Conservation (phyloP, 2,113 vertebrate species). For the Aspiorhynchus laticeps region DNA sequence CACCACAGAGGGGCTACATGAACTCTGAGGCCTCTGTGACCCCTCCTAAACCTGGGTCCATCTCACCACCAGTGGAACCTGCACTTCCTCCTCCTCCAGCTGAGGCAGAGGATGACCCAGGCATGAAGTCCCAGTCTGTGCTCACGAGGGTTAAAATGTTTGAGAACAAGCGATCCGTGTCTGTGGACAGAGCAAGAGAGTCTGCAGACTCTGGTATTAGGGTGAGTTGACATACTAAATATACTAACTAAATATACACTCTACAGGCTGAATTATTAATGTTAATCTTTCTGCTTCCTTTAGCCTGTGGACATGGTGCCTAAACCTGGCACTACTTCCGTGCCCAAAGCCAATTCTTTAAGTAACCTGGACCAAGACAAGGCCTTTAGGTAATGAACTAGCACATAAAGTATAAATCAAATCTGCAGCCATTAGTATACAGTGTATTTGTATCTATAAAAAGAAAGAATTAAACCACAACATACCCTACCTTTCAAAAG, state of each 20-base stretch:
- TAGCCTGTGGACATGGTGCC: conserved; percentile 87
- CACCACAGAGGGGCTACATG: conserved; percentile 72
- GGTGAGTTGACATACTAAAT: conserved; percentile 69
- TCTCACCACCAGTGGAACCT: conserved; percentile 67
- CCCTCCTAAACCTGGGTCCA: conserved; percentile 79
- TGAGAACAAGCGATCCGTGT: conserved; percentile 92
- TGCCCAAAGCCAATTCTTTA: conserved; percentile 86
- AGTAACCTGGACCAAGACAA: conserved; percentile 93
- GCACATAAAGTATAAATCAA: not conserved
- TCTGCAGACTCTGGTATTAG: conserved; percentile 75
- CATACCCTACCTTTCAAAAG: not conserved
- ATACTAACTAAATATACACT: not conserved
- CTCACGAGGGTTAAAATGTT: conserved; percentile 97
- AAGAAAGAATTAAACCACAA: not conserved
- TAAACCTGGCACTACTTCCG: conserved; percentile 80
- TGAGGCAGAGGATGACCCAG: conserved; percentile 85
- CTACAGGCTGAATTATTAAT: not conserved
- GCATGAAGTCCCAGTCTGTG: conserved; percentile 92
- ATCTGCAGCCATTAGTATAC: not conserved
- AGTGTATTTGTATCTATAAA: not conserved
- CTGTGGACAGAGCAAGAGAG: conserved; percentile 88
- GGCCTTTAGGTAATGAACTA: conserved; percentile 81
- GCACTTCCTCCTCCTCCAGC: conserved; percentile 73
- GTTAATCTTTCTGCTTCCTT: not conserved
- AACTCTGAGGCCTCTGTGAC: conserved; percentile 72